phyloP scores from a whole-genome alignment of 2,797 vertebrate species.

The Lindbergichthys nudifrons region DNA sequence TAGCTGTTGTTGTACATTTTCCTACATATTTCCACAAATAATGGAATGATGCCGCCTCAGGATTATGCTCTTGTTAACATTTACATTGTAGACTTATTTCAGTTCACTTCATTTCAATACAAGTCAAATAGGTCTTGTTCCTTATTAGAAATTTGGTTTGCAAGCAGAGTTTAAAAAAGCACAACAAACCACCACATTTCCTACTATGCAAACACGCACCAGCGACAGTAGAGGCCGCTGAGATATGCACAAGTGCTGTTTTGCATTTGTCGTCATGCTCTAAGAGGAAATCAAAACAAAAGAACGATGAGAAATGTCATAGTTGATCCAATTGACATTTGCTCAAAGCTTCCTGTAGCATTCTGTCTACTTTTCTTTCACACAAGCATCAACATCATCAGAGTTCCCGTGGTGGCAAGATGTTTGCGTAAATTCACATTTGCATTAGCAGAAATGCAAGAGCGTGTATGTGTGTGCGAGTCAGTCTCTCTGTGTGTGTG shows the following conservation, averaged over 20 bases:
- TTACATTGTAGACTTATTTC: background rate
- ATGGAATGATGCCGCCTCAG: background rate
- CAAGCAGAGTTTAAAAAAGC: slow-evolving; percentile 49
- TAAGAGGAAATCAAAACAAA: slow-evolving; percentile 28
- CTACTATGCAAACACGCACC: slow-evolving; percentile 63
- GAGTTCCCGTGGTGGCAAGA: slow-evolving; percentile 54
- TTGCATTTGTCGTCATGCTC: slow-evolving; percentile 60
- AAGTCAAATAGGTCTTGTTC: slow-evolving; percentile 68
- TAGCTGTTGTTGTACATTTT: background rate
- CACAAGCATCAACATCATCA: slow-evolving; percentile 21
- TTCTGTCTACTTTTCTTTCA: slow-evolving; percentile 20
- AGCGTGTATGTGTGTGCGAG: slow-evolving; percentile 22
- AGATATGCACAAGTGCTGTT: slow-evolving; percentile 41
- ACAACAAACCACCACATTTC: slow-evolving; percentile 56
- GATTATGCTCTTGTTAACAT: background rate
- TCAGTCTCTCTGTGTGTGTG: slow-evolving; percentile 10
- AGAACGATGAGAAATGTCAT: slow-evolving; percentile 25
- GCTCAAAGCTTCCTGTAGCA: slow-evolving; percentile 12
- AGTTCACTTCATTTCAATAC: slow-evolving; percentile 63
- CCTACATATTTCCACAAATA: background rate
- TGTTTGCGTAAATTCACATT: slow-evolving; percentile 66
- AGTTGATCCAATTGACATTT: slow-evolving; percentile 40
- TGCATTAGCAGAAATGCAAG: slow-evolving; percentile 53
- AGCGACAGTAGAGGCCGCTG: slow-evolving; percentile 32
- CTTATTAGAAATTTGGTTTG: slow-evolving; percentile 62